Evolutionary conservation across 2,888 invertebrate species (phyloP).

Genomic region (Sympetrum striolatum): DNA sequence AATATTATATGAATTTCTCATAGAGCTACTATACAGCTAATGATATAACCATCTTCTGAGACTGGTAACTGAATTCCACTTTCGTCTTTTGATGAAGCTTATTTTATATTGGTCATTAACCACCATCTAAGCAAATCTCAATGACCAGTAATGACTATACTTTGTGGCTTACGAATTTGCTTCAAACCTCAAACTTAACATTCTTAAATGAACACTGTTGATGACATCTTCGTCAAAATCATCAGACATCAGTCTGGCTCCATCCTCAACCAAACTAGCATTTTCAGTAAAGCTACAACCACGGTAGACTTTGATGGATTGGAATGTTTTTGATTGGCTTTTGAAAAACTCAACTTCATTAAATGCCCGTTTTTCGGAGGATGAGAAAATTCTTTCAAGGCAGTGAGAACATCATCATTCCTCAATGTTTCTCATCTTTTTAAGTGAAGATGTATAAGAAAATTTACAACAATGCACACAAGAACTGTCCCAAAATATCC

Average conservation of each 20-base stretch:
- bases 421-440: background rate
- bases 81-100: background rate
- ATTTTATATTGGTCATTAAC: background rate
- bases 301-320: background rate
- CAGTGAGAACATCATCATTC: background rate
- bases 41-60: background rate
- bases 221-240: background rate
- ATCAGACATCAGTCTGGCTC: background rate
- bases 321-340: slow-evolving; percentile 12
- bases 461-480: background rate
- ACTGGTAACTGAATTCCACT: background rate
- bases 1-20: background rate
- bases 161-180: background rate
- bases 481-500: background rate
- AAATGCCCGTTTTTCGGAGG: background rate
- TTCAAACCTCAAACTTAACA: background rate
- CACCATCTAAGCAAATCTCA: background rate
- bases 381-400: background rate
- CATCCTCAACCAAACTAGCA: background rate
- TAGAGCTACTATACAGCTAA: background rate
- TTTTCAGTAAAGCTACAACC: background rate
- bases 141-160: background rate
- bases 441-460: background rate
- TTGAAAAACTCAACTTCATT: background rate
- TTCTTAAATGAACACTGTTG: background rate